phyloP scores from a whole-genome alignment of 2,888 invertebrate genomes.

The Hypselothyrea guttata region DNA sequence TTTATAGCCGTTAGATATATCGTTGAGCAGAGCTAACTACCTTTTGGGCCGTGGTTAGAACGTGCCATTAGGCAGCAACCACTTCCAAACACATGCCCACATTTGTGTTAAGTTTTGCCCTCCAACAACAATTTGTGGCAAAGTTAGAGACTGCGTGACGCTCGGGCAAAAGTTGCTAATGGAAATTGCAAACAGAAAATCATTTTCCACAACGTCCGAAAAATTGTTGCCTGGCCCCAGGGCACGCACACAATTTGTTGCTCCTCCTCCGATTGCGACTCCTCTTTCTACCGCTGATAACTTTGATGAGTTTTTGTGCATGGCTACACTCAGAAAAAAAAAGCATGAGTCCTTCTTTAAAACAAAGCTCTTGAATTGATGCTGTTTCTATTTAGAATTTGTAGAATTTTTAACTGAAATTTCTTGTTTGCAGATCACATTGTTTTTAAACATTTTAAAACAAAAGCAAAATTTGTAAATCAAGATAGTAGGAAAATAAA shows the following conservation, averaged over 20 bases:
- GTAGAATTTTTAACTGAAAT: too few relatives aligned
- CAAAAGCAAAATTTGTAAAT: too few relatives aligned
- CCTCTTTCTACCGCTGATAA: conserved; percentile 10
- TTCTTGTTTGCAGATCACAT: too few relatives aligned
- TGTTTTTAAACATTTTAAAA: too few relatives aligned
- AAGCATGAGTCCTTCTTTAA: too few relatives aligned
- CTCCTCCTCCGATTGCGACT: background rate
- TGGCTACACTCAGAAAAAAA: too few relatives aligned
- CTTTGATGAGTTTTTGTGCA: conserved; percentile 16
- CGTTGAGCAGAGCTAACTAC: background rate
- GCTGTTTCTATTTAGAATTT: too few relatives aligned
- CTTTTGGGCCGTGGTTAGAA: conserved; percentile 13
- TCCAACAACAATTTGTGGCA: background rate
- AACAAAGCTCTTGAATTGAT: too few relatives aligned
- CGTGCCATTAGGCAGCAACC: conserved; percentile 1
- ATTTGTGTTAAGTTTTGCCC: too few relatives aligned
- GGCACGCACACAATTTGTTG: conserved; percentile 63
- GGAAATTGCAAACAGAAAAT: conserved; percentile 73
- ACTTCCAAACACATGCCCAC: conserved; percentile 1
- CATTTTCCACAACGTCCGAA: conserved; percentile 57
- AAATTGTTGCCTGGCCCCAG: conserved; percentile 46
- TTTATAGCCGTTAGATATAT: too few relatives aligned
- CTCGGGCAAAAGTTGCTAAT: conserved; percentile 67
- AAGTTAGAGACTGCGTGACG: conserved; percentile 45
- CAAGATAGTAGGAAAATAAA: too few relatives aligned